Percentiles rank a stretch among this genome's conserved stretches.
These are phyloP conservation scores for Polietes domitor DNA, from an alignment of 2,888 invertebrate genomes.

Conservation along the genomic window DNA sequence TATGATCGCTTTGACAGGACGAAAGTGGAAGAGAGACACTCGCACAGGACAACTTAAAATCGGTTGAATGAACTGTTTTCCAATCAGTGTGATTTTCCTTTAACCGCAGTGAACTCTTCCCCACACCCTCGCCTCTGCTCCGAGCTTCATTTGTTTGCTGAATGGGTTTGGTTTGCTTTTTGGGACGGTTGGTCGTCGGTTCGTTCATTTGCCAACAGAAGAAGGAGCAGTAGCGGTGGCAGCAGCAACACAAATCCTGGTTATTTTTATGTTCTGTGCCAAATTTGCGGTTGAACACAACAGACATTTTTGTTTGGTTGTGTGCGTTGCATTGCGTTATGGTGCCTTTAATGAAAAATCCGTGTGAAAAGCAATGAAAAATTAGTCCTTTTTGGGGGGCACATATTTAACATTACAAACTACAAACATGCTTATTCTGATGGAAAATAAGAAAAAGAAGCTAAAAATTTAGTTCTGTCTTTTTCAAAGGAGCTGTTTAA, in stretches of 20 bases:
- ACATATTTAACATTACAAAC: background rate
- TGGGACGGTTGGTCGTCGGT: conserved; percentile 50
- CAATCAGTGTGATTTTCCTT: too few relatives aligned
- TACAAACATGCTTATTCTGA: background rate
- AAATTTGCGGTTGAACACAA: conserved; percentile 62
- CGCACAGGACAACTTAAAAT: too few relatives aligned
- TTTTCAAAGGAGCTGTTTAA: background rate
- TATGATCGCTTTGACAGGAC: too few relatives aligned
- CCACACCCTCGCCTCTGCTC: background rate
- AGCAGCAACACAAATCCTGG: conserved; percentile 19
- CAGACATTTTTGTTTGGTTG: conserved; percentile 51
- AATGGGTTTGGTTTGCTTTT: conserved; percentile 30
- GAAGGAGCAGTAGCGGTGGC: background rate
- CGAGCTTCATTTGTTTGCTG: conserved; percentile 29
- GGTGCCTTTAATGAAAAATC: conserved; percentile 12
- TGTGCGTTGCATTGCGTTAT: background rate
- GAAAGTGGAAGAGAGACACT: too few relatives aligned
- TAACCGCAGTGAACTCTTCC: background rate
- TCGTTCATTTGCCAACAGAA: conserved; percentile 19
- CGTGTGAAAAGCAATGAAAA: conserved; percentile 23
- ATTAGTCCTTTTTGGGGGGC: background rate
- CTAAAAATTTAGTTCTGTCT: too few relatives aligned
- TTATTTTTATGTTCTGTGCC: conserved; percentile 58
- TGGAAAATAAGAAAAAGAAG: too few relatives aligned
- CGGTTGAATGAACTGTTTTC: too few relatives aligned